Base-by-base conservation (phyloP, 2,888 invertebrate species). In the Ectobius pallidus region DNA sequence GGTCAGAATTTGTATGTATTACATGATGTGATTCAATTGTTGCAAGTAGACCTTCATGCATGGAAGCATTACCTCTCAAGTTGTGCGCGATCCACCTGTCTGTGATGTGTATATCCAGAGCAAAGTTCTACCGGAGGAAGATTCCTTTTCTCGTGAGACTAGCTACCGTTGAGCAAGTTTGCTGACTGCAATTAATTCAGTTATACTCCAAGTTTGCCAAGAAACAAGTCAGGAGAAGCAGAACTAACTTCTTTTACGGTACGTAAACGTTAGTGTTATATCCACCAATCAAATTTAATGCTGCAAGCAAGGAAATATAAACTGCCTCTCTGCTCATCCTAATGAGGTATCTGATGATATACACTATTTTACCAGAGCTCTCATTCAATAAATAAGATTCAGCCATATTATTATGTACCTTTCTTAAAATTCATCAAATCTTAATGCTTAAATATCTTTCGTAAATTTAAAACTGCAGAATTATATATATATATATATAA, bases 111-210 rank as follows among this genome's bases (percentile, higher is more conserved):
- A 22, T 25, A 18, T 25, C 25, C 25, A 4, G 52, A 25, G 52
- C 14, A 30, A 30, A 20, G 11, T 58, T 25, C 58, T 14, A 16
- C 0, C 2, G 55, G n/a, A 20, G n/a, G 30, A n/a, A n/a, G n/a
- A 30, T 30, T 7, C 30, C n/a, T 30, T 2, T 2, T 25, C 58
- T 30, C 58, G 16, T 14, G 58, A 30, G 58, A 30, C 1, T 30
- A 3, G 30, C 58, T 58, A 58, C 46, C 25, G 32, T 58, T 18
- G 32, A 32, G 58, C 27, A 58, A 58, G 58, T 58, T 58, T 30
- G 58, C 58, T 58, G 27, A 32, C 58, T 58, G 58, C 58, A 58
- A 58, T 58, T 58, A 58, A 58, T 58, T 58, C 58, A 30, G 58
- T 58, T 58, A 58, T 30, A 0, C 30, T 32, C 32, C 3, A 2